phyloP scores from a whole-genome alignment of 2,797 vertebrate species.

The Notamacropus eugenii region DNA sequence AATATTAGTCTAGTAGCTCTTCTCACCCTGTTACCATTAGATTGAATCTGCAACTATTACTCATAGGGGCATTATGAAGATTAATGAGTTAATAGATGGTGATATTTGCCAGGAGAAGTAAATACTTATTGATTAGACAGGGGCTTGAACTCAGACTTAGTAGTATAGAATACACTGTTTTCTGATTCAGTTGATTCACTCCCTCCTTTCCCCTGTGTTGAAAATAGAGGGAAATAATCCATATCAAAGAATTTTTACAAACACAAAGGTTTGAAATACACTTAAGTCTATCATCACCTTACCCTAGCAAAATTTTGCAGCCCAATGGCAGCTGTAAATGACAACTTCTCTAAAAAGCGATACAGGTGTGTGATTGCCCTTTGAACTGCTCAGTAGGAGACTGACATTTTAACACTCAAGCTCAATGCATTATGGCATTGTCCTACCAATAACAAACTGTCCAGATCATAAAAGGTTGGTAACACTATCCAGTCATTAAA shows the following conservation, averaged over 20 bases:
- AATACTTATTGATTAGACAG: constrained; percentile 40
- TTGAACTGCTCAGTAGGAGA: constrained; percentile 35
- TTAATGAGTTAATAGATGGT: constrained; percentile 36
- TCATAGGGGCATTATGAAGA: constrained; percentile 34
- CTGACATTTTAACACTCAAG: constrained; percentile 62
- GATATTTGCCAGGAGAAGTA: constrained; percentile 31
- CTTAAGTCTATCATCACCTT: neutral
- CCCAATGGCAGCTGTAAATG: neutral
- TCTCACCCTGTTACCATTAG: constrained; percentile 2
- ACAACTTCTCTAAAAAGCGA: neutral
- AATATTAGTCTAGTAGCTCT: constrained; percentile 1
- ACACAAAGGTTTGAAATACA: neutral
- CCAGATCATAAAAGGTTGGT: constrained; percentile 51
- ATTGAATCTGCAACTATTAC: constrained; percentile 32
- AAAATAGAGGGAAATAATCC: neutral
- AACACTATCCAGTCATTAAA: constrained; percentile 61
- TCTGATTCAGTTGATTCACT: neutral
- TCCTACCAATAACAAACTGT: constrained; percentile 53
- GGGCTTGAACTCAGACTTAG: neutral
- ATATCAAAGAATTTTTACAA: neutral
- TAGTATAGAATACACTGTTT: constrained; percentile 1
- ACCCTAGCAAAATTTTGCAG: constrained; percentile 15
- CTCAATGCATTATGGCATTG: constrained; percentile 40
- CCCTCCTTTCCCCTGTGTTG: neutral
- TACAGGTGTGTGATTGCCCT: neutral